Conservation (phyloP, 2,888 invertebrate genomes). For the Archips crataeganus region DNA sequence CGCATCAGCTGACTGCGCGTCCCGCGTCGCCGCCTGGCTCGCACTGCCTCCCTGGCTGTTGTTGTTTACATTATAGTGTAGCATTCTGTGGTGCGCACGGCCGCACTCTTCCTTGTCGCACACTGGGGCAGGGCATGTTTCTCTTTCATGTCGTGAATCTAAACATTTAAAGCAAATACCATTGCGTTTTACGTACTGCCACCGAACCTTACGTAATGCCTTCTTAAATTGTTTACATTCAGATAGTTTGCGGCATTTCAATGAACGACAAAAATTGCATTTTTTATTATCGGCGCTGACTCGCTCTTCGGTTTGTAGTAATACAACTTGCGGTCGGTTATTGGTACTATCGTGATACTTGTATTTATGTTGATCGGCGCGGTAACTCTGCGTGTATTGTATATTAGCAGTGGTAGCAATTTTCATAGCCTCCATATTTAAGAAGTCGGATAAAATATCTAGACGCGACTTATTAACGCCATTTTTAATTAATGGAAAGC, state of each 20-base stretch:
- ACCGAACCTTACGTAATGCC: constrained; percentile 10
- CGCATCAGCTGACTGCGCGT: not conserved
- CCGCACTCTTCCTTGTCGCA: constrained; percentile 12
- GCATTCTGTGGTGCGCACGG: constrained; percentile 1
- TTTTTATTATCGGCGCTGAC: not conserved
- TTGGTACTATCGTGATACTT: not conserved
- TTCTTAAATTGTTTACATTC: constrained; percentile 8
- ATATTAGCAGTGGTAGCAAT: too few species aligned
- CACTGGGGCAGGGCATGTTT: constrained; percentile 19
- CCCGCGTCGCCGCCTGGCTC: not conserved
- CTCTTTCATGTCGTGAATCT: constrained; percentile 1
- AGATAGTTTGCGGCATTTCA: not conserved
- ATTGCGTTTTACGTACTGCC: constrained; percentile 4
- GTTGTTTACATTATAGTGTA: not conserved
- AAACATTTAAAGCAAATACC: constrained; percentile 7
- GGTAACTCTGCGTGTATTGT: not conserved
- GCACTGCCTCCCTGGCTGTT: not conserved
- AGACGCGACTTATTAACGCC: too few species aligned
- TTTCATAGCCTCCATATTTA: too few species aligned
- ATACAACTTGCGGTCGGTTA: constrained; percentile 7
- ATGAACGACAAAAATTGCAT: constrained; percentile 7
- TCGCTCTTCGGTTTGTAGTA: not conserved
- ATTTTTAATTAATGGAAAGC: too few species aligned
- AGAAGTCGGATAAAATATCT: too few species aligned
- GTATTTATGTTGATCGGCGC: constrained; percentile 3